Evolutionary conservation across 1,140 invertebrate genomes (phyloP), one percentile per base, ranked within the genome.

Genomic region (Drosophila parvula): DNA sequence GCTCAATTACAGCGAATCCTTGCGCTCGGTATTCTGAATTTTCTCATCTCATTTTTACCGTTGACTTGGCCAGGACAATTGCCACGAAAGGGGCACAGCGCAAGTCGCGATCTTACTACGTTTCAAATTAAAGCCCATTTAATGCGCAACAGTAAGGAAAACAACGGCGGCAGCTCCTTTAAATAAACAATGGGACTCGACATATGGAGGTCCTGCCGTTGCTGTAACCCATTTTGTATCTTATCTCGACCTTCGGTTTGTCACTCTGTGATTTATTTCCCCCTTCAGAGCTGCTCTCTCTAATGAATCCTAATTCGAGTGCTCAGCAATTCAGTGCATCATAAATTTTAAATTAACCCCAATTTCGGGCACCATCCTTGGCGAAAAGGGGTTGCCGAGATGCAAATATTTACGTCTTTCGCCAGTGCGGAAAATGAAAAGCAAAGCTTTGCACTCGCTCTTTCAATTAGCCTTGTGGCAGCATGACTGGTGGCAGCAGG

Each of bases 91-190:
- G 60, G 51, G 56, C 45, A 58, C 55, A 55, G 28, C 32, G 67
- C 57, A 47, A 38, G 57, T 78, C 53, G 65, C 50, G 47, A 68
- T 63, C 47, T 58, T 78, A 88, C 81, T 88, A 89, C 84, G 84
- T 84, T 81, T 84, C 77, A 84, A 84, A 88, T 84, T 89, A 84
- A 90, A 88, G 68, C 77, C 65, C 85, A 88, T 88, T 88, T 88
- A 88, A 81, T 78, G 84, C 84, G 78, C 85, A 80, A 69, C 77
- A 78, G 65, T 61, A 78, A 58, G 32, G 71, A 69, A 48, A 79
- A 71, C 47, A 57, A 50, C 51, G 40, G 63, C 40, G 30, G 40
- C 40, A 57, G 59, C 59, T 58, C 55, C 74, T 73, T 78, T 84
- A 41, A 78, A 57, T 84, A 80, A 84, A 88, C 78, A 88, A 78